Conservation (phyloP, 2,113 vertebrate species). For the Apodemus speciosus region DNA sequence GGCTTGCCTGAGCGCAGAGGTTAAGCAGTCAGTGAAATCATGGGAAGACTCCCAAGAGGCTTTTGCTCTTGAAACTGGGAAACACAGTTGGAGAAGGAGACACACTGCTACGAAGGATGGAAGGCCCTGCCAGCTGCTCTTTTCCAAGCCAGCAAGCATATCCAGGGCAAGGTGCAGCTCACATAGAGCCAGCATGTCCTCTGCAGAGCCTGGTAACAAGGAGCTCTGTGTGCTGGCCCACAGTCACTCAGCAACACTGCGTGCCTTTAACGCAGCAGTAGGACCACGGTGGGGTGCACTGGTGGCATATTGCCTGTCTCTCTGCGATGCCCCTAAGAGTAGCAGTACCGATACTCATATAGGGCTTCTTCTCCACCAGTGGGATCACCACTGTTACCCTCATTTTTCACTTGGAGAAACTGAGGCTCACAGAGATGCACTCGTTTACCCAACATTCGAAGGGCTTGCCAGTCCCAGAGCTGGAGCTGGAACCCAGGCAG, state of each 20-base stretch:
- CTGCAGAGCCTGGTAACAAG: neutral
- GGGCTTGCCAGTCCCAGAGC: neutral
- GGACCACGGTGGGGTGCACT: too few relatives aligned
- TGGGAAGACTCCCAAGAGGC: neutral
- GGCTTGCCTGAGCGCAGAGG: neutral
- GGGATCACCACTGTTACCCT: neutral
- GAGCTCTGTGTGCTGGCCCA: neutral
- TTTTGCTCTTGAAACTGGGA: accelerated
- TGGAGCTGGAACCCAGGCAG: neutral
- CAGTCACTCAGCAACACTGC: neutral
- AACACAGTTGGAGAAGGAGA: neutral
- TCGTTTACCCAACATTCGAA: neutral
- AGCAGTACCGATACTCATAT: neutral
- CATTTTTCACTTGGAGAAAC: neutral
- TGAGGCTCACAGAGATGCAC: neutral
- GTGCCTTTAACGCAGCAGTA: too few relatives aligned
- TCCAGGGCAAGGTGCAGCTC: neutral
- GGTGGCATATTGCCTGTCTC: neutral
- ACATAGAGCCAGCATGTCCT: neutral
- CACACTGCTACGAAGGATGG: accelerated
- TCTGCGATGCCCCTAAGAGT: neutral
- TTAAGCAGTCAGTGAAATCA: neutral
- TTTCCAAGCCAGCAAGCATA: neutral
- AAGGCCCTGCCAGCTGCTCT: neutral
- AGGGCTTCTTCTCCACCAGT: neutral